Conservation (phyloP, 2,797 vertebrate species). For the Bovichtus variegatus region DNA sequence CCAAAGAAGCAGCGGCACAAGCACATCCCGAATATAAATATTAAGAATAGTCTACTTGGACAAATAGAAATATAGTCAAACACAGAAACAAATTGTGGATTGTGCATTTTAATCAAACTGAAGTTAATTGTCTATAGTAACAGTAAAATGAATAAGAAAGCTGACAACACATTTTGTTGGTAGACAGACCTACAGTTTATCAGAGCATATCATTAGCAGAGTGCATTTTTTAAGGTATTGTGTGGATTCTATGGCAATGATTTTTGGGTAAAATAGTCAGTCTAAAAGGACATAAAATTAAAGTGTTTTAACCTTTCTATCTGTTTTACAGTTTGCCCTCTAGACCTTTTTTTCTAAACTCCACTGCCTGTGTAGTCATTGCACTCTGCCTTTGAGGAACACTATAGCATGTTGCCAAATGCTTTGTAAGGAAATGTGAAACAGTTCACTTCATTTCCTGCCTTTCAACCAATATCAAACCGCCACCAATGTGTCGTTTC, state of each 20-base stretch:
- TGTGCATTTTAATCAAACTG: not conserved
- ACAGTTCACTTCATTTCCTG: conserved; percentile 48
- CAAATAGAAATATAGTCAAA: not conserved
- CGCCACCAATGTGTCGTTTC: conserved; percentile 2
- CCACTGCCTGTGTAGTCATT: not conserved
- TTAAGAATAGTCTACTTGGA: too few relatives aligned
- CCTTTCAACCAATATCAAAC: fast-evolving
- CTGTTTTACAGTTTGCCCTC: not conserved
- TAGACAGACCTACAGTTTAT: not conserved
- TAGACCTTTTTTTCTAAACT: too few relatives aligned
- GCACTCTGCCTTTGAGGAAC: not conserved
- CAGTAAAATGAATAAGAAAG: not conserved
- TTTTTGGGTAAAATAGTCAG: not conserved
- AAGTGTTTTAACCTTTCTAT: not conserved
- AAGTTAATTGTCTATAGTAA: not conserved
- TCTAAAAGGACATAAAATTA: not conserved
- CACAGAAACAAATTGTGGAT: not conserved
- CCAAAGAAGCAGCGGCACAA: too few relatives aligned
- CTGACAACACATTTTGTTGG: not conserved
- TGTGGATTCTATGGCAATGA: not conserved
- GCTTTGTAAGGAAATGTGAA: conserved; percentile 39
- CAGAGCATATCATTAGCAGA: not conserved
- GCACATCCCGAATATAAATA: too few relatives aligned
- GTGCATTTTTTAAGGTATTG: not conserved
- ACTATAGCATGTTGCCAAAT: fast-evolving